phyloP scores from a whole-genome alignment of 2,888 invertebrate species.

The Antheraea yamamai region DNA sequence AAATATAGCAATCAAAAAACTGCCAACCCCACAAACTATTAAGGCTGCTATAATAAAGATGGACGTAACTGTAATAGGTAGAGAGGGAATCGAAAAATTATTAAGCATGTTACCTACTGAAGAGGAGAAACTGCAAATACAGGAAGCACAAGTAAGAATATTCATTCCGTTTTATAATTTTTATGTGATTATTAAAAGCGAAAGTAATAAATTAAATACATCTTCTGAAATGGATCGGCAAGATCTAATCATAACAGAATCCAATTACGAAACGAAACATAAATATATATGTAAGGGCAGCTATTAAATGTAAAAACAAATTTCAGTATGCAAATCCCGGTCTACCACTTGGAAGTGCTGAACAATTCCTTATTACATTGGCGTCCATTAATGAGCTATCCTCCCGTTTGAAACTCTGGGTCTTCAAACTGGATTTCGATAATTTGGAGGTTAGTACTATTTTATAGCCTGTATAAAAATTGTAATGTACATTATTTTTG shows the following conservation, averaged over 20 bases:
- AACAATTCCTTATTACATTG: constrained; percentile 98
- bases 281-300: not conserved
- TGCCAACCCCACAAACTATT: constrained; percentile 98
- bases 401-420: constrained; percentile 97
- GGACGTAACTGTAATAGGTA: constrained; percentile 98
- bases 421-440: constrained; percentile 99
- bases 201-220: not conserved
- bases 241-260: not conserved
- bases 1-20: constrained; percentile 99
- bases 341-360: constrained; percentile 95
- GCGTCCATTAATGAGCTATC: constrained; percentile 97
- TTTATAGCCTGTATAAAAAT: not conserved
- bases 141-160: constrained; percentile 90
- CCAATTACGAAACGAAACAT: not conserved
- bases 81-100: constrained; percentile 99
- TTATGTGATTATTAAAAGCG: not conserved
- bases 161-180: not conserved
- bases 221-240: too few species aligned
- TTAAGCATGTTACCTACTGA: constrained; percentile 98
- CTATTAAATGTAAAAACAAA: not conserved
- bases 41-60: constrained; percentile 99
- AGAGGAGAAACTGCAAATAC: constrained; percentile 97
- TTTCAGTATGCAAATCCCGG: constrained; percentile 91
- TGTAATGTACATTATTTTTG: not conserved
- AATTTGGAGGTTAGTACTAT: constrained; percentile 89